Evolutionary conservation across 1,140 invertebrate species (phyloP).

Genomic region (Drosophila azteca): DNA sequence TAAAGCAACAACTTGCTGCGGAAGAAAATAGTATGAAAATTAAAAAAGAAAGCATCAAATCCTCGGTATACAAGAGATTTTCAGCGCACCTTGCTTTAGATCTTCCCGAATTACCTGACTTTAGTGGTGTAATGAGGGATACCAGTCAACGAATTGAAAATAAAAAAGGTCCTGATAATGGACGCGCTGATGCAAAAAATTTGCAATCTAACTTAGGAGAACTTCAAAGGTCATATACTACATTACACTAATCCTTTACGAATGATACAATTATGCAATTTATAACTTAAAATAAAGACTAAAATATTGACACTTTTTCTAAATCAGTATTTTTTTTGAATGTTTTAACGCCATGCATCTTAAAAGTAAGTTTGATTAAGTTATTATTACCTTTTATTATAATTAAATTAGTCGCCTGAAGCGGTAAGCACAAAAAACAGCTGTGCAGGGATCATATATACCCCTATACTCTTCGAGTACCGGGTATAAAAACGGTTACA

Average conservation of each 20-base stretch:
- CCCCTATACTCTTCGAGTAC: no score
- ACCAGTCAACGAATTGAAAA: conserved; percentile 88
- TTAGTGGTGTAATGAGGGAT: conserved; percentile 86
- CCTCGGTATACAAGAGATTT: conserved; percentile 92
- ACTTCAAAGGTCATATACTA: conserved; percentile 86
- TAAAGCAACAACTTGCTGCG: conserved; percentile 97
- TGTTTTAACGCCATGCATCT: no score
- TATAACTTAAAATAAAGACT: neutral
- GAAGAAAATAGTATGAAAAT: conserved; percentile 92
- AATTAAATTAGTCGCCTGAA: no score
- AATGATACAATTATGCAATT: no score
- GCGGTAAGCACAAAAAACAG: no score
- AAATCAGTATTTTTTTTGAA: no score
- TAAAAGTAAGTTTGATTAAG: no score
- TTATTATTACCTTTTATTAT: no score
- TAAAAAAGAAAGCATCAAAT: conserved; percentile 87
- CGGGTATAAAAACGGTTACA: no score
- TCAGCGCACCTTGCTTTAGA: conserved; percentile 93
- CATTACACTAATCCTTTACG: conserved; percentile 83
- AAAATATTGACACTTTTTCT: neutral
- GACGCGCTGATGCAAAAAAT: conserved; percentile 76
- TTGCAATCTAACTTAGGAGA: conserved; percentile 80
- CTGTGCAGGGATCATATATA: no score
- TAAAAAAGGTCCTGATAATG: conserved; percentile 86
- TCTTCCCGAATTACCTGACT: conserved; percentile 90